Percentiles rank a stretch among this genome's conserved stretches.
phyloP scores from a whole-genome alignment of 2,888 invertebrate genomes.

The Phalera bucephala region DNA sequence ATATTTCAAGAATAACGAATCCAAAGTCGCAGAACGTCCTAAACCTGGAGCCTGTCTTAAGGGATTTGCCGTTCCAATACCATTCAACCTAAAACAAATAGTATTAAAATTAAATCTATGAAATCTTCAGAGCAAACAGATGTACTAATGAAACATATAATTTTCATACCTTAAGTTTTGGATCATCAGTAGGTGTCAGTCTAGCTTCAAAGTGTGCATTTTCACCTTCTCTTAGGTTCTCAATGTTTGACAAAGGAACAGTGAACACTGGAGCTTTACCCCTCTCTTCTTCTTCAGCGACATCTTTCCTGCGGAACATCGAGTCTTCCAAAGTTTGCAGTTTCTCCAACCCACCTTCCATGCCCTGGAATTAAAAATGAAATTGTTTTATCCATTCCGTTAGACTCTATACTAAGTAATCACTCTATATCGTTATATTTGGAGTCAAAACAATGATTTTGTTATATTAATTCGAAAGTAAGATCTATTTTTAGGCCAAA shows the following conservation, averaged over 20 bases:
- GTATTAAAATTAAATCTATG: neutral
- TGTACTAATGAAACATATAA: neutral
- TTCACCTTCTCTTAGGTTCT: conserved; percentile 94
- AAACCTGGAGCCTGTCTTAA: conserved; percentile 95
- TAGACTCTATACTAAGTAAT: too few relatives aligned
- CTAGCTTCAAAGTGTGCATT: conserved; percentile 96
- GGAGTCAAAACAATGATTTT: too few relatives aligned
- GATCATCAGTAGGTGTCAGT: conserved; percentile 94
- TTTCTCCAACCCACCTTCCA: conserved; percentile 97
- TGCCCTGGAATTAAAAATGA: conserved; percentile 83
- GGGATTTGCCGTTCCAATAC: conserved; percentile 96
- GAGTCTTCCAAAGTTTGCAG: conserved; percentile 96
- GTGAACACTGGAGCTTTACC: conserved; percentile 96
- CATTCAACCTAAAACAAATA: conserved; percentile 87
- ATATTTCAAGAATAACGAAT: conserved; percentile 98
- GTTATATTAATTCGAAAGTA: too few relatives aligned
- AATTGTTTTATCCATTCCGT: too few relatives aligned
- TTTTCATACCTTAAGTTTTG: conserved; percentile 88
- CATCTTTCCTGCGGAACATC: conserved; percentile 89
- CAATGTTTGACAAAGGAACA: conserved; percentile 93
- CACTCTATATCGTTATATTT: too few relatives aligned
- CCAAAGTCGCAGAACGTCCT: conserved; percentile 99
- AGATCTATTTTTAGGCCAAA: too few relatives aligned
- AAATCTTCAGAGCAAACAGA: neutral
- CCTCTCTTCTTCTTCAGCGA: conserved; percentile 87